A percentile compares a stretch with the other conserved stretches of the same genome.
Conservation (phyloP, 2,888 invertebrate species). For the Leptinotarsa peninsularis region DNA sequence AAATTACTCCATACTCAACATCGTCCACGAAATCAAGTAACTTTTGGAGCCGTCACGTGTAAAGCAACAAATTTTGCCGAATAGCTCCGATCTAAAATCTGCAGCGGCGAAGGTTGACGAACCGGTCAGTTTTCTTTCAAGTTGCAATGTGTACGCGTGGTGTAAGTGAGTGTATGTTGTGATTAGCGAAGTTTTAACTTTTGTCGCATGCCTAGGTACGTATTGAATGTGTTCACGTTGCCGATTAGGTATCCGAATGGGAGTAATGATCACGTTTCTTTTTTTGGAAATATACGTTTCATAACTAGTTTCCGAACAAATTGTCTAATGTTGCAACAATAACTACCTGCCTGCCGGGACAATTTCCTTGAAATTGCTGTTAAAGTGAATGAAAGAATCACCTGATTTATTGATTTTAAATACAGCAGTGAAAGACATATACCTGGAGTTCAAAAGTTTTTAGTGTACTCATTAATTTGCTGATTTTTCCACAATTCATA, state of each 20-base stretch:
- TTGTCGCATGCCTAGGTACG: conserved; percentile 50
- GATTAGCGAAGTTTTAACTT: conserved; percentile 39
- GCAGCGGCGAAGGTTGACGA: conserved; percentile 42
- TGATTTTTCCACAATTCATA: background rate
- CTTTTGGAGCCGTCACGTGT: conserved; percentile 31
- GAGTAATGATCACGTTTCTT: conserved; percentile 17
- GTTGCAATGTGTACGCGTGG: conserved; percentile 30
- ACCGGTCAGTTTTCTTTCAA: conserved; percentile 38
- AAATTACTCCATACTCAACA: background rate
- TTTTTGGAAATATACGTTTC: background rate
- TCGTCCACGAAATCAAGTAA: background rate
- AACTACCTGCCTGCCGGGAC: background rate
- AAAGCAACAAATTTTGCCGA: conserved; percentile 45
- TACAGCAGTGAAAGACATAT: background rate
- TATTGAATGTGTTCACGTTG: conserved; percentile 17
- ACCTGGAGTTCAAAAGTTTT: too few relatives aligned
- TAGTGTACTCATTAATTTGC: too few relatives aligned
- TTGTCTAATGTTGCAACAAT: background rate
- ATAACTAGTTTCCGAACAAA: background rate
- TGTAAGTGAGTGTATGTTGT: conserved; percentile 37
- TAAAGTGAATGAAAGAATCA: background rate
- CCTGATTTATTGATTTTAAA: background rate
- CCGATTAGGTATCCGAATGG: background rate
- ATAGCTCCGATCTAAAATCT: conserved; percentile 35
- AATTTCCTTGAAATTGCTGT: background rate